Evolutionary conservation across 2,797 vertebrate genomes (phyloP).

Genomic region (Spizella passerina): DNA sequence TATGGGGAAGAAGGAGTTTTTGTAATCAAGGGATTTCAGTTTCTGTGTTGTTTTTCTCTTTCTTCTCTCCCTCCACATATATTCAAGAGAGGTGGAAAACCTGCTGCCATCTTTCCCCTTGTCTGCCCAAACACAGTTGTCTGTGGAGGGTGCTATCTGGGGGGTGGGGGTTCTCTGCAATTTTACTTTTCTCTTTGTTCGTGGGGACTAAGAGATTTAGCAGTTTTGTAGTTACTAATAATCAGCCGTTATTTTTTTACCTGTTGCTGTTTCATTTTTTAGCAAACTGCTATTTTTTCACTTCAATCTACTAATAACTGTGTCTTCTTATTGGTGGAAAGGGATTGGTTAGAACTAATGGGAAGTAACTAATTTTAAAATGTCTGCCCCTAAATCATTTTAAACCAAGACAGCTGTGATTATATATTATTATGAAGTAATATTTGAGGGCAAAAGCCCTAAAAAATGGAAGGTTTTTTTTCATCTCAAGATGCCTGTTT

Average conservation of each 20-base stretch:
- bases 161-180: neutral
- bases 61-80: neutral
- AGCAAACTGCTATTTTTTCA: neutral
- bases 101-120: neutral
- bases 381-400: neutral
- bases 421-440: neutral
- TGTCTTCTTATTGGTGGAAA: neutral
- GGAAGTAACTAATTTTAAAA: neutral
- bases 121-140: neutral
- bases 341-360: neutral
- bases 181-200: neutral
- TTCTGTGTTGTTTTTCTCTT: neutral
- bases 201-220: neutral
- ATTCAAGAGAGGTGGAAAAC: neutral
- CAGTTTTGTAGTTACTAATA: neutral
- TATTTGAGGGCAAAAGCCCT: neutral
- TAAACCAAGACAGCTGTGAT: neutral
- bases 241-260: neutral
- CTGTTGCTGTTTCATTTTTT: neutral
- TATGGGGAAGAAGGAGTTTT: neutral
- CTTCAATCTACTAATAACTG: neutral
- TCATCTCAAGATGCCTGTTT: neutral
- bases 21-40: neutral
- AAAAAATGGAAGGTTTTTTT: neutral
- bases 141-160: fast-evolving